Conservation (phyloP, 23 tunicate species). For the Halocynthia roretzi region DNA sequence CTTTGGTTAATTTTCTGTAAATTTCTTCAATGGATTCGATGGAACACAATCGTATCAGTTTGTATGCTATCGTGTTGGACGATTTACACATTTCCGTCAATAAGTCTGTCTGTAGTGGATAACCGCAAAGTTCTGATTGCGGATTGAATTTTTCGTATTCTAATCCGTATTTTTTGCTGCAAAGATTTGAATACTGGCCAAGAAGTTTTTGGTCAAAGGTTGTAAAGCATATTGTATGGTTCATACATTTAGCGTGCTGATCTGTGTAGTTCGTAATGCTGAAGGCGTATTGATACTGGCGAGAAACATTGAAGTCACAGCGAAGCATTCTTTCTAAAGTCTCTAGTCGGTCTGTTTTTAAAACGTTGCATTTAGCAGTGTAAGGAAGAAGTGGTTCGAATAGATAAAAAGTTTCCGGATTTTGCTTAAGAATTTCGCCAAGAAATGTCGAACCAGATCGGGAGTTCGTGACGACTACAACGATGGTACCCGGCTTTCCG, state of each 20-base stretch:
- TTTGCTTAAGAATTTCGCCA: neutral
- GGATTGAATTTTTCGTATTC: neutral
- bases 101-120: neutral
- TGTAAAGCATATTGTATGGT: neutral
- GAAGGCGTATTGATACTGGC: neutral
- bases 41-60: slow-evolving; percentile 8
- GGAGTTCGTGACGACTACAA: neutral
- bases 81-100: neutral
- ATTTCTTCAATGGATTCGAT: neutral
- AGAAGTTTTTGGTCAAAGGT: neutral
- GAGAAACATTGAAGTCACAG: neutral
- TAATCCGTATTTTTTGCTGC: neutral
- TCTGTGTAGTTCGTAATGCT: neutral
- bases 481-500: neutral
- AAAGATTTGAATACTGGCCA: neutral
- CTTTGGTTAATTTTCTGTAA: neutral
- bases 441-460: slow-evolving; percentile 4
- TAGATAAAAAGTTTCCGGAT: neutral
- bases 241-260: neutral
- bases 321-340: neutral
- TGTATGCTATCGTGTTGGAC: neutral
- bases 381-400: slow-evolving; percentile 4
- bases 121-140: slow-evolving; percentile 4
- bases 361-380: neutral
- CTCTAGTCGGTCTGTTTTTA: neutral